Conservation (phyloP, 2,113 vertebrate species). For the human region DNA sequence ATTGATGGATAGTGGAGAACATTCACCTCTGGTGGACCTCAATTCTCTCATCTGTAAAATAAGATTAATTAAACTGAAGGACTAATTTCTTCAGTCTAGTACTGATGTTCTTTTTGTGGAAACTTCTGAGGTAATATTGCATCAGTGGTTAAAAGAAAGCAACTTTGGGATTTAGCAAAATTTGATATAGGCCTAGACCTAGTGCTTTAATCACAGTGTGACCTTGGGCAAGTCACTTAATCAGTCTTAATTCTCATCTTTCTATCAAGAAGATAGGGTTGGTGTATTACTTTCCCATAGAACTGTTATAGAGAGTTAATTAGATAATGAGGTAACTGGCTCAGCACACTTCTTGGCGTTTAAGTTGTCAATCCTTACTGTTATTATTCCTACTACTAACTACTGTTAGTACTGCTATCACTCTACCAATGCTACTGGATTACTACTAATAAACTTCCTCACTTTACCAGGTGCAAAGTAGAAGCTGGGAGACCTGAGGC, state of each 20-base stretch:
- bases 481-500: neutral
- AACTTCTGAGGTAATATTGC: neutral
- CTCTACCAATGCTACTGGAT: neutral
- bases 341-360: neutral
- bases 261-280: neutral
- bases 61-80: neutral
- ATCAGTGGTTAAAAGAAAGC: neutral
- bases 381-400: neutral
- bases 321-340: neutral
- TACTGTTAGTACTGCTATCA: neutral
- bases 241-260: neutral
- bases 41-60: neutral
- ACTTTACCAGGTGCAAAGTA: neutral
- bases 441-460: neutral
- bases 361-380: neutral
- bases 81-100: neutral
- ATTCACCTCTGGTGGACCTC: neutral
- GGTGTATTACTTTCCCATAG: neutral
- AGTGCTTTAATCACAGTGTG: neutral
- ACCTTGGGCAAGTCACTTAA: neutral
- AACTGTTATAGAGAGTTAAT: neutral
- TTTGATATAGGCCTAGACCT: neutral
- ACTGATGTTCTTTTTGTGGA: neutral
- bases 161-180: neutral
- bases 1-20: neutral